phyloP scores from a whole-genome alignment of 1,140 invertebrate genomes.

The Atta cephalotes region DNA sequence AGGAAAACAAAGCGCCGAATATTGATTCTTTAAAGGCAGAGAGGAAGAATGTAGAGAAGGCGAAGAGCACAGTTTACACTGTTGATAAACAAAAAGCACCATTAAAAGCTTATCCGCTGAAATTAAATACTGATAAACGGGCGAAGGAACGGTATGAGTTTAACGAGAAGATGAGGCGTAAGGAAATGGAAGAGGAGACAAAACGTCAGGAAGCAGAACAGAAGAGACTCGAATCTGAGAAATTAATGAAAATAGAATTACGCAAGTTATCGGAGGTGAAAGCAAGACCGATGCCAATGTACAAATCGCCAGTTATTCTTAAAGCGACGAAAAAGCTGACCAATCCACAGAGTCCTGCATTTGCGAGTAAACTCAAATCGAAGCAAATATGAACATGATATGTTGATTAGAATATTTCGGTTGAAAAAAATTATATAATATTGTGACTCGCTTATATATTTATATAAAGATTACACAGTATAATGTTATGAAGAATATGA shows the following conservation, averaged over 20 bases:
- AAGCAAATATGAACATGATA: slow-evolving; percentile 5
- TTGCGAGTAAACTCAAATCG: slow-evolving; percentile 67
- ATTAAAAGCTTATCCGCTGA: slow-evolving; percentile 58
- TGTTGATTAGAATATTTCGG: background rate
- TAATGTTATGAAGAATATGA: slow-evolving; percentile 8
- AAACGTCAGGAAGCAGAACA: slow-evolving; percentile 73
- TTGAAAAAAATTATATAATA: background rate
- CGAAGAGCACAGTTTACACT: background rate
- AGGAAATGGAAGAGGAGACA: slow-evolving; percentile 76
- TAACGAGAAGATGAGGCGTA: slow-evolving; percentile 81
- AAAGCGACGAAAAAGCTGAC: slow-evolving; percentile 80
- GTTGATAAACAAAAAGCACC: slow-evolving; percentile 22
- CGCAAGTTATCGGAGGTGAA: slow-evolving; percentile 79
- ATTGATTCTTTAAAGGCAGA: background rate
- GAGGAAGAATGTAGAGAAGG: background rate
- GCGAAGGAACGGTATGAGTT: slow-evolving; percentile 80
- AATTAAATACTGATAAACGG: slow-evolving; percentile 82
- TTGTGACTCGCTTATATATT: background rate
- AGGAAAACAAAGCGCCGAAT: slow-evolving; percentile 65
- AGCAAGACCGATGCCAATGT: slow-evolving; percentile 82
- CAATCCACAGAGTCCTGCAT: slow-evolving; percentile 80
- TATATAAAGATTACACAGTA: slow-evolving; percentile 13
- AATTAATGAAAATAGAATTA: slow-evolving; percentile 73
- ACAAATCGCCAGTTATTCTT: slow-evolving; percentile 72
- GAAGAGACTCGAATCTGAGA: slow-evolving; percentile 73